Conservation (phyloP, 1,140 invertebrate genomes). For the Papilio helenus region DNA sequence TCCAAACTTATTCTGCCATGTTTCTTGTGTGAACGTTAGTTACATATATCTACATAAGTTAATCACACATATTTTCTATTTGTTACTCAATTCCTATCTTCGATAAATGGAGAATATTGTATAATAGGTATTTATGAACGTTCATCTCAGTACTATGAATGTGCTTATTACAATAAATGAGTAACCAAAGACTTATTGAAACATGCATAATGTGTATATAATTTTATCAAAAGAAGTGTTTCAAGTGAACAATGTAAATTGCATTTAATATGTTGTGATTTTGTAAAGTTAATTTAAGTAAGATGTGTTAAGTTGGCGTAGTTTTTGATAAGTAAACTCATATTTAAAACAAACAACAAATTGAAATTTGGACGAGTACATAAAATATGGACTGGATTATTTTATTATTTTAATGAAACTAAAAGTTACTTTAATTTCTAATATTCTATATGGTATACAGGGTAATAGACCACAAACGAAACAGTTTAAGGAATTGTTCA, state of each 20-base stretch:
- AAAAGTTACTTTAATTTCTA: slow-evolving; percentile 10
- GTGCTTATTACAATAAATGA: slow-evolving; percentile 79
- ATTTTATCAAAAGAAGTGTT: slow-evolving; percentile 63
- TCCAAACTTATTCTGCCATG: slow-evolving; percentile 26
- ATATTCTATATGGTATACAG: slow-evolving; percentile 65
- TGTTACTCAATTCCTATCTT: slow-evolving; percentile 46
- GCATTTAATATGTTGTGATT: slow-evolving; percentile 73
- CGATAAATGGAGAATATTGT: slow-evolving; percentile 37
- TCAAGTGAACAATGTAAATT: slow-evolving; percentile 57
- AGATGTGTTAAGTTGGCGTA: slow-evolving; percentile 72
- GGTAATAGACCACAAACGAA: slow-evolving; percentile 57
- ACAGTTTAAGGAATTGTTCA: slow-evolving; percentile 13
- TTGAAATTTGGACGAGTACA: slow-evolving; percentile 66
- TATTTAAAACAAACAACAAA: slow-evolving; percentile 61
- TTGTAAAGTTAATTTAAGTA: slow-evolving; percentile 77
- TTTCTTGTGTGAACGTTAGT: not conserved
- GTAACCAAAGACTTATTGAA: slow-evolving; percentile 64
- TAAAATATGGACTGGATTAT: slow-evolving; percentile 16
- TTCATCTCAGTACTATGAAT: slow-evolving; percentile 60
- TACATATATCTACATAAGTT: slow-evolving; percentile 11
- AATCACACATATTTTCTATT: slow-evolving; percentile 17
- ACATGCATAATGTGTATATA: slow-evolving; percentile 66
- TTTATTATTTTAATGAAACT: slow-evolving; percentile 6
- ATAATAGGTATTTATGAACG: slow-evolving; percentile 60
- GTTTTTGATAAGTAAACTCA: slow-evolving; percentile 79